Percentiles rank a stretch among this genome's conserved stretches.
Evolutionary conservation across 2,888 invertebrate genomes (phyloP).

Genomic region (Cepaea hortensis): DNA sequence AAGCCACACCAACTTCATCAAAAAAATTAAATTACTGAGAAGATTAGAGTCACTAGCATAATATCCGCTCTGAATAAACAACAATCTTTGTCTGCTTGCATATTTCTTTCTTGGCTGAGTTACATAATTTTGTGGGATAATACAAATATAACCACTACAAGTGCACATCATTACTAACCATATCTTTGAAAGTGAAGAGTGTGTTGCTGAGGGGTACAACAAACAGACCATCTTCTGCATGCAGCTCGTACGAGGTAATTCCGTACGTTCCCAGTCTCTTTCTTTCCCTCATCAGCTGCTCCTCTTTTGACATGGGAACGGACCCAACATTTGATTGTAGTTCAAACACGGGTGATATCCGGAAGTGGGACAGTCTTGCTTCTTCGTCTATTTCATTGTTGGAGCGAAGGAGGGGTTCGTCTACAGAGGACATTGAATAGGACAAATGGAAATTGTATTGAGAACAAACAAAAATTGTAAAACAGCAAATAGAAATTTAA

Average conservation of each 20-base stretch:
- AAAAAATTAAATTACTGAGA: no score
- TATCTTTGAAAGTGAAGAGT: constrained; percentile 89
- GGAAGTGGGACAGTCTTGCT: constrained; percentile 77
- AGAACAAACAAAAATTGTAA: not conserved
- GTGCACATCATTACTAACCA: constrained; percentile 23
- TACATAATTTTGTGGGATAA: not conserved
- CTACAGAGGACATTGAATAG: not conserved
- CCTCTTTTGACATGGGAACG: constrained; percentile 86
- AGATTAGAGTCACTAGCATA: not conserved
- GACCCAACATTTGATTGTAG: constrained; percentile 70
- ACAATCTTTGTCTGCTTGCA: no score
- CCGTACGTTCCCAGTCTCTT: constrained; percentile 93
- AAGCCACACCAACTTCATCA: no score
- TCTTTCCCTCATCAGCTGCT: constrained; percentile 92
- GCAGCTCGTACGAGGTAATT: constrained; percentile 93
- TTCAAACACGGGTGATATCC: constrained; percentile 35
- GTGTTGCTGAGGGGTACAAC: constrained; percentile 93
- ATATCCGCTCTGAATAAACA: not conserved
- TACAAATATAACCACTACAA: not conserved
- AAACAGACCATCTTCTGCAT: constrained; percentile 87
- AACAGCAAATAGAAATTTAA: not conserved
- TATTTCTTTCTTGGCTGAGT: no score
- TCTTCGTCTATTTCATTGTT: constrained; percentile 41
- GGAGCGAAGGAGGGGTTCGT: constrained; percentile 40
- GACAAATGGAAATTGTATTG: not conserved